phyloP scores from a whole-genome alignment of 2,888 invertebrate species.

The Xestoiulus laeticollis region DNA sequence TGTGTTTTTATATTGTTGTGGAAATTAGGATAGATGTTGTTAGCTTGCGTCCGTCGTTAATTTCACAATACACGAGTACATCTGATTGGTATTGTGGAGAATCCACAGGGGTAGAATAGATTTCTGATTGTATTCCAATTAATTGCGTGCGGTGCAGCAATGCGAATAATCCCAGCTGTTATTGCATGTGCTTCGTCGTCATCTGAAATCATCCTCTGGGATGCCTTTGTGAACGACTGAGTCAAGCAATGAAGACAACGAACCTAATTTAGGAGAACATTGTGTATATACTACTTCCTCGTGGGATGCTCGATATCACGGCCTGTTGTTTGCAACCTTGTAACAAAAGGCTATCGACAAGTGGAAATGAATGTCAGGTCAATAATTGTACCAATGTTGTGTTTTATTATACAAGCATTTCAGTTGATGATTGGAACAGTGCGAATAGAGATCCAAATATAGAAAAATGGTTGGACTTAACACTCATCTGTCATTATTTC shows the following conservation, averaged over 20 bases:
- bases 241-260: slow-evolving; percentile 24
- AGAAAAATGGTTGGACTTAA: background rate
- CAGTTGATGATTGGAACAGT: slow-evolving; percentile 5
- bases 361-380: background rate
- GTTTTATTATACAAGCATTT: slow-evolving; percentile 28
- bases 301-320: slow-evolving; percentile 16
- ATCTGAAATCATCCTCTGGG: slow-evolving; percentile 36
- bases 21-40: background rate
- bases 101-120: slow-evolving; percentile 38
- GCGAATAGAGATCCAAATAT: background rate
- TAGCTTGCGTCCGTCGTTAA: background rate
- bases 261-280: slow-evolving; percentile 33
- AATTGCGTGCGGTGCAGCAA: slow-evolving; percentile 31
- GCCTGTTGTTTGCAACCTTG: background rate
- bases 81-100: slow-evolving; percentile 3
- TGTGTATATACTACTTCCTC: background rate
- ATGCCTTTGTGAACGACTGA: background rate
- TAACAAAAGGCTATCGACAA: slow-evolving; percentile 30
- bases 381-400: slow-evolving; percentile 20
- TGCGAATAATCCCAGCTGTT: slow-evolving; percentile 28
- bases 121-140: slow-evolving; percentile 36
- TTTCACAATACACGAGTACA: background rate
- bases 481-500: background rate
- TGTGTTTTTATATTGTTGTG: background rate
- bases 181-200: background rate